These are phyloP conservation scores for Callospermophilus lateralis DNA, from an alignment of 2,113 vertebrate genomes.

Conservation along the genomic window DNA sequence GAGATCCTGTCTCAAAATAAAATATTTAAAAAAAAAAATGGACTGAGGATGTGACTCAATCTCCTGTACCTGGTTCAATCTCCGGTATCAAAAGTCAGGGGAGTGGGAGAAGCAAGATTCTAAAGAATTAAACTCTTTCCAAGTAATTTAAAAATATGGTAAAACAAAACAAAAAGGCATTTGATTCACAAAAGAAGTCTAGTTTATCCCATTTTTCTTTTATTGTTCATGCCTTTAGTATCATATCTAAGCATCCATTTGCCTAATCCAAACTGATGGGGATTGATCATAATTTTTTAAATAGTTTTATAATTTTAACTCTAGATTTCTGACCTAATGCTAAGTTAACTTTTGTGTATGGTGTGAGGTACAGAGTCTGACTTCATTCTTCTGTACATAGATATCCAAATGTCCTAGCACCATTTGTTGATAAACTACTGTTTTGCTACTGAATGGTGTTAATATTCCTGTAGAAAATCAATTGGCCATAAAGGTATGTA, in stretches of 20 bases:
- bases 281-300: background rate
- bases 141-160: background rate
- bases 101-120: background rate
- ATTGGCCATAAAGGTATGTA: background rate
- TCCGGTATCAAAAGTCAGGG: no score
- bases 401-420: background rate
- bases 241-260: background rate
- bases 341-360: background rate
- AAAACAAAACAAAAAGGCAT: background rate
- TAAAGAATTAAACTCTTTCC: background rate
- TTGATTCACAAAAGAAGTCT: background rate
- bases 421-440: background rate
- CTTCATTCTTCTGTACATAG: background rate
- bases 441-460: background rate
- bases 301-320: background rate
- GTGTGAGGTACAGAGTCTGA: background rate
- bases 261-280: background rate
- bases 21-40: no score
- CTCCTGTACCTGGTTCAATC: no score
- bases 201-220: background rate
- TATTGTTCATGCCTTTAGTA: background rate
- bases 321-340: background rate
- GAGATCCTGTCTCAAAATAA: no score
- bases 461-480: background rate
- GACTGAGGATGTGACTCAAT: no score